These are phyloP conservation scores for Apis florea DNA, from an alignment of 1,140 invertebrate species.

Conservation along the genomic window DNA sequence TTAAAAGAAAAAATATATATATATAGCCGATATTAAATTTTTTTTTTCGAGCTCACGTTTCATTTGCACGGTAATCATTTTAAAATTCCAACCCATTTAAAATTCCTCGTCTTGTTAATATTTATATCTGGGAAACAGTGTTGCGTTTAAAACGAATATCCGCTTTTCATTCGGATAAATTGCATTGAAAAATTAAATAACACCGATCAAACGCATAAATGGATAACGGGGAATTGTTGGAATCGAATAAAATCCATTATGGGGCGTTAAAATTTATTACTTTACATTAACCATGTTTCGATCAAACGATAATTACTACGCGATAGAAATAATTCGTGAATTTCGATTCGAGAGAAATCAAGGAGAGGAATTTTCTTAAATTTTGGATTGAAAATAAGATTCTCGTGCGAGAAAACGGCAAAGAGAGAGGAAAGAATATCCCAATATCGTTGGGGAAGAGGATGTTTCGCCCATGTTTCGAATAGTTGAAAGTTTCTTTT, in stretches of 20 bases:
- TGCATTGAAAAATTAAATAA: not conserved
- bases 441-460: too few species aligned
- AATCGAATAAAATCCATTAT: not conserved
- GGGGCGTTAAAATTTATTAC: too few species aligned
- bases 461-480: not conserved
- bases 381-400: too few species aligned
- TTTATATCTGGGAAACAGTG: not conserved
- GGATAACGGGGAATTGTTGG: not conserved
- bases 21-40: not conserved
- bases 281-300: too few species aligned
- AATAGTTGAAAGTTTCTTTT: not conserved
- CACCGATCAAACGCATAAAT: not conserved
- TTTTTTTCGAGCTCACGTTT: too few species aligned
- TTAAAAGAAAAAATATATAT: too few species aligned
- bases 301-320: not conserved
- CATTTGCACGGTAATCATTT: not conserved
- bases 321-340: not conserved
- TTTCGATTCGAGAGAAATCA: not conserved
- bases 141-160: not conserved
- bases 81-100: not conserved
- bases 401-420: too few species aligned
- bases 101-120: not conserved
- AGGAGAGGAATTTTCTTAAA: too few species aligned
- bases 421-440: too few species aligned
- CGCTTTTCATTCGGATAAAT: not conserved